Conservation (phyloP, 2,888 invertebrate species). For the Gandaritis pyraliata region DNA sequence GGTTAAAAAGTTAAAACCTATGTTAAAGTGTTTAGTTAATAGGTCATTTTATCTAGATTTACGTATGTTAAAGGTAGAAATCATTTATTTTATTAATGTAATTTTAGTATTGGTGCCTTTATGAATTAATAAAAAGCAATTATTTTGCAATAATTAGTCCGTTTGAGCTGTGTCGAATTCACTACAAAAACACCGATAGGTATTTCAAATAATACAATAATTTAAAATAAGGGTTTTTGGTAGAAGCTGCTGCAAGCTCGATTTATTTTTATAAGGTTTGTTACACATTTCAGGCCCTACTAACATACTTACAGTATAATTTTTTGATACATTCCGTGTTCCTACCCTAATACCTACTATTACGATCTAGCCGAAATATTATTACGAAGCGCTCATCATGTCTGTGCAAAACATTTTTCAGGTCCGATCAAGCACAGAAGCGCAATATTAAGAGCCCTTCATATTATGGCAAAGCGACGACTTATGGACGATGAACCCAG, state of each 20-base stretch:
- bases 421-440: too few species aligned
- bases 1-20: too few species aligned
- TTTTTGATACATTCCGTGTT: too few species aligned
- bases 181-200: constrained; percentile 2
- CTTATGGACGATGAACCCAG: too few species aligned
- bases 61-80: not conserved
- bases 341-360: too few species aligned
- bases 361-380: too few species aligned
- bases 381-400: too few species aligned
- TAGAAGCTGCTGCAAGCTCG: constrained; percentile 47
- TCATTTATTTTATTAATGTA: constrained; percentile 10
- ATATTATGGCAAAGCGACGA: too few species aligned
- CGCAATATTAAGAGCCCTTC: too few species aligned
- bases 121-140: constrained; percentile 19
- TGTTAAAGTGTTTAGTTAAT: not conserved
- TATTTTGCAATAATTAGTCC: constrained; percentile 10
- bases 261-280: constrained; percentile 10
- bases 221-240: constrained; percentile 5
- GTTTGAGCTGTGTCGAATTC: constrained; percentile 17
- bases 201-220: constrained; percentile 5
- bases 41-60: constrained; percentile 4
- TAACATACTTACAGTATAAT: not conserved
- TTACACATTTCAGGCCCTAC: constrained; percentile 19
- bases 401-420: too few species aligned
- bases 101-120: constrained; percentile 28